Percentiles rank a stretch among this genome's conserved stretches.
Evolutionary conservation across 2,113 vertebrate genomes (phyloP).

Genomic region (Brachyhypopomus occidentalis): DNA sequence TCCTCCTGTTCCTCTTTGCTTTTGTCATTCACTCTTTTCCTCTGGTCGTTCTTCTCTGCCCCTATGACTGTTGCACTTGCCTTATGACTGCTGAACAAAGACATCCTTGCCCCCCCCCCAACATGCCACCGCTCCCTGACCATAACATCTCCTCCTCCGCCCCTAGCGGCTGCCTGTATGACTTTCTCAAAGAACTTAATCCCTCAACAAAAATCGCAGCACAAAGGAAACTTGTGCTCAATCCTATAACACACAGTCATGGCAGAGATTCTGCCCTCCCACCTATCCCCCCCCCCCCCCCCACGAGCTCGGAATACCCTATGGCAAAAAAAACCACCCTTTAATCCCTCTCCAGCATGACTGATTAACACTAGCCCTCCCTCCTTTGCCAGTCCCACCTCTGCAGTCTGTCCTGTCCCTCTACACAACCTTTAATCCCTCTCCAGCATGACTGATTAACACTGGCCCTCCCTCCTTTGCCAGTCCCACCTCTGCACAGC

Average conservation of each 20-base stretch:
- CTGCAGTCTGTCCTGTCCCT: background rate
- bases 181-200: constrained; percentile 82
- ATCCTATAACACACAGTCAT: constrained; percentile 78
- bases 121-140: too few species aligned
- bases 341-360: constrained; percentile 63
- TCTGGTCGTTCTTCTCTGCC: background rate
- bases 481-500: background rate
- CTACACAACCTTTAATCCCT: constrained; percentile 62
- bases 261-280: constrained; percentile 74
- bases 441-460: constrained; percentile 54
- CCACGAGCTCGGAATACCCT: constrained; percentile 70
- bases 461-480: constrained; percentile 49
- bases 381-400: constrained; percentile 34
- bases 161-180: constrained; percentile 71
- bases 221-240: constrained; percentile 82
- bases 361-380: constrained; percentile 55
- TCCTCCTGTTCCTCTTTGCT: constrained; percentile 44
- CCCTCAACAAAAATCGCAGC: constrained; percentile 77
- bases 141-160: constrained; percentile 69
- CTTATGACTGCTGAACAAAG: constrained; percentile 68
- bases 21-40: constrained; percentile 31
- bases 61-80: constrained; percentile 46
- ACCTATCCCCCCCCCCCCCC: constrained; percentile 59
- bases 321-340: constrained; percentile 73
- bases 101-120: constrained; percentile 57